Base-by-base conservation (phyloP, 1,140 invertebrate genomes). In the Apis cerana region DNA sequence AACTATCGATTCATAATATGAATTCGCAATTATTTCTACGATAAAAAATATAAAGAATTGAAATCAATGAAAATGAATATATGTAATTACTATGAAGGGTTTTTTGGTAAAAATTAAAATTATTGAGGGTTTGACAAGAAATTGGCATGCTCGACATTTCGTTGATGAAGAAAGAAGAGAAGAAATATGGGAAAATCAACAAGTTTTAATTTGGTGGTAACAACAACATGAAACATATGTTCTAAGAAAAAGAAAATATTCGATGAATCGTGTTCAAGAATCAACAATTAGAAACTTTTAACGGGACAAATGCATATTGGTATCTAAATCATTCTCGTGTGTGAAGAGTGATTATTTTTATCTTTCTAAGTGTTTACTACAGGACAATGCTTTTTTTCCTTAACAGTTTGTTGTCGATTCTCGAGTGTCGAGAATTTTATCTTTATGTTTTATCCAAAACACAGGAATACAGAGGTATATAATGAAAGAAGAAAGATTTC, bases 321-420 rank as follows among this genome's bases (percentile, higher is more conserved):
- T 27, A 54, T 21, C 9, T 2, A 23, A 70, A 50, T 59, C 58
- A 71, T 64, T 82, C 27, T 75, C 81, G 81, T 52, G 81, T 70
- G 81, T 82, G 81, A 70, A 71, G 58, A 82, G 81, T 82, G 81
- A 71, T 70, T 71, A 61, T 82, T 82, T 82, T 78, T 82, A 82
- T 78, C 75, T 70, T 78, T 78, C 78, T 82, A 82, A 82, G 75
- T 82, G 75, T 82, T 82, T 69, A 76, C n/a, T 67, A 19, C 67
- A 33, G 65, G 81, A 77, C 75, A 62, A 64, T 82, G 21, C 23
- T 77, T 62, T 56, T 75, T 56, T 64, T 62, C 17, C 5, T 70
- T 52, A 12, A 33, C 64, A 48, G 59, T 71, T 27, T 56, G 15
- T 77, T 70, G 56, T 50, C 21, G 17, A 70, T 77, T 77, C 65